phyloP scores from a whole-genome alignment of 1,140 invertebrate genomes.

The Octopus bimaculoides region DNA sequence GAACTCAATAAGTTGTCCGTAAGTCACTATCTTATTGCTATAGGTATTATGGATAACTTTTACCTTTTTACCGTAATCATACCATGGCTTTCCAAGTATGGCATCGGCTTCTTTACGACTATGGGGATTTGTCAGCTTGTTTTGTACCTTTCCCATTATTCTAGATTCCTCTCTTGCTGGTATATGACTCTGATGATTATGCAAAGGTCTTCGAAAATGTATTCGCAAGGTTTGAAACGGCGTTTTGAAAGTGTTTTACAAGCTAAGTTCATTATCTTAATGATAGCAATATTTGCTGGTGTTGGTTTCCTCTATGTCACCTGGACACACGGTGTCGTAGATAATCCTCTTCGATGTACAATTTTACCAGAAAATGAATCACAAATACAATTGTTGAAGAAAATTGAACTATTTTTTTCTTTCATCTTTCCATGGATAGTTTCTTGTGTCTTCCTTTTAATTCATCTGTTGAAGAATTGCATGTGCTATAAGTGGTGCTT shows the following conservation, averaged over 20 bases:
- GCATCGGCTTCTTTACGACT: constrained; percentile 23
- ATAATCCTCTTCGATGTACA: not conserved
- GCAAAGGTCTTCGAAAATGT: not conserved
- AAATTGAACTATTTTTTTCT: not conserved
- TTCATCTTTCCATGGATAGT: constrained; percentile 6
- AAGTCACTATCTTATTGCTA: constrained; percentile 30
- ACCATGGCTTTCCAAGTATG: constrained; percentile 22
- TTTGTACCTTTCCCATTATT: constrained; percentile 23
- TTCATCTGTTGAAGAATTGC: not conserved
- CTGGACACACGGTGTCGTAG: not conserved
- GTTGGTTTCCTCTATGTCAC: constrained; percentile 11
- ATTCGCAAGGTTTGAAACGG: not conserved
- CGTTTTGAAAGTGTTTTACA: not conserved
- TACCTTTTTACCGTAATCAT: constrained; percentile 23
- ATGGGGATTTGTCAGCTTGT: constrained; percentile 33
- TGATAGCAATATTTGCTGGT: not conserved
- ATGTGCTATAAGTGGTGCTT: not conserved
- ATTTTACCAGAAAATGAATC: not conserved
- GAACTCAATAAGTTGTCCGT: constrained; percentile 21
- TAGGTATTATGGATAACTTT: constrained; percentile 25
- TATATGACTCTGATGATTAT: not conserved
- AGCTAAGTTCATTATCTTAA: constrained; percentile 1
- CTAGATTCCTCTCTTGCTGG: constrained; percentile 18
- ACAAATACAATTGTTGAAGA: not conserved
- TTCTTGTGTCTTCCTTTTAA: not conserved